Conservation (phyloP, 2,797 vertebrate genomes). For the Acanthurus lineatus region DNA sequence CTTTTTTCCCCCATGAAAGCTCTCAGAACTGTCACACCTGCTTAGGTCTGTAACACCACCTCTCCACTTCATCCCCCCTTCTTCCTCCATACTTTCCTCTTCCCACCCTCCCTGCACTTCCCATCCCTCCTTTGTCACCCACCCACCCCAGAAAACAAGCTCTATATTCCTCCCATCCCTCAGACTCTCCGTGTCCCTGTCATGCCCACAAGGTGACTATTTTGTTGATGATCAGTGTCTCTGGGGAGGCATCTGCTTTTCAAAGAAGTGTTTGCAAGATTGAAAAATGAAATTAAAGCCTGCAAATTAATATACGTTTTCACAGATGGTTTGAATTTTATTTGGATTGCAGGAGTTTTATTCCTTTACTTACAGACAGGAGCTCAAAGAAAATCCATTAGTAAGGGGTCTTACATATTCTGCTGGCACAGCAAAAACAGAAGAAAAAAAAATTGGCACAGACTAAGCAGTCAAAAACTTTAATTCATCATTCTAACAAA, state of each 20-base stretch:
- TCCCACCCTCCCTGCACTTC: slow-evolving; percentile 13
- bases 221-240: slow-evolving; percentile 25
- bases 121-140: slow-evolving; percentile 5
- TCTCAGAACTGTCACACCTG: slow-evolving; percentile 85
- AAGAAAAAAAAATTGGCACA: not conserved
- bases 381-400: slow-evolving; percentile 54
- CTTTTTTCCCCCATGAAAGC: slow-evolving; percentile 79
- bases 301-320: slow-evolving; percentile 10
- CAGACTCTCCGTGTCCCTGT: slow-evolving; percentile 13
- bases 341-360: slow-evolving; percentile 35
- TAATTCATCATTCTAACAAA: slow-evolving; percentile 36
- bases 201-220: not conserved
- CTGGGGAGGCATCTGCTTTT: not conserved
- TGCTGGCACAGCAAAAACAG: slow-evolving; percentile 37
- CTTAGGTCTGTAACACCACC: slow-evolving; percentile 76
- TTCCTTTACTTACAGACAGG: slow-evolving; percentile 19
- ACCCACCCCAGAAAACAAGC: slow-evolving; percentile 42
- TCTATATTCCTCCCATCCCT: slow-evolving; percentile 4
- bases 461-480: slow-evolving; percentile 36
- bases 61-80: not conserved
- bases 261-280: not conserved
- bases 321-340: slow-evolving; percentile 6
- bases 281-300: slow-evolving; percentile 1
- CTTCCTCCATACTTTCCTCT: slow-evolving; percentile 18
- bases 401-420: slow-evolving; percentile 38